Evolutionary conservation across 2,113 vertebrate genomes (phyloP).

Genomic region (Dromas ardeola): DNA sequence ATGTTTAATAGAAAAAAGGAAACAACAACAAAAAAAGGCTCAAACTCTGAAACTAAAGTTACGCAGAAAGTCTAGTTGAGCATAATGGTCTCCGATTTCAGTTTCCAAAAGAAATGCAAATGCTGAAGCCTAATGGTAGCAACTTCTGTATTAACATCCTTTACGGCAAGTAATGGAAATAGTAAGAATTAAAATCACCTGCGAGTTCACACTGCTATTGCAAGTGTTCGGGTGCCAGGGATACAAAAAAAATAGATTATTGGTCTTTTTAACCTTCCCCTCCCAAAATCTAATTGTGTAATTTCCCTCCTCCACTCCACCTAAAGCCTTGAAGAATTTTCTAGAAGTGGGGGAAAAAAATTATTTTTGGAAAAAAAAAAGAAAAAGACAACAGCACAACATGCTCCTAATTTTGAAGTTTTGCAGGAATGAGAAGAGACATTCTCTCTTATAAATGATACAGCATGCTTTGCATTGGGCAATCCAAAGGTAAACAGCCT

Average conservation of each 20-base stretch:
- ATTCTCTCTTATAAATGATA: not conserved
- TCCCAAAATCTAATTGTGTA: not conserved
- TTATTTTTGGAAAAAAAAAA: not conserved
- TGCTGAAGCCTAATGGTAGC: not conserved
- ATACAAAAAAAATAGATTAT: not conserved
- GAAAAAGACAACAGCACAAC: not conserved
- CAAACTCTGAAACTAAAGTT: not conserved
- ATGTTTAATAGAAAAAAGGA: not conserved
- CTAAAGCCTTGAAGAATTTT: not conserved
- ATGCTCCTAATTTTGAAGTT: not conserved
- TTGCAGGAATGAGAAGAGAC: not conserved
- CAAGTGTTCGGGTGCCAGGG: not conserved
- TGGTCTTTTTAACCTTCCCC: not conserved
- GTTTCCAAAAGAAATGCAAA: not conserved
- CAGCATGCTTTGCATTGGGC: not conserved
- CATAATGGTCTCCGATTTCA: not conserved
- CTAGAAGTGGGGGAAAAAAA: not conserved
- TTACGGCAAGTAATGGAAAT: not conserved
- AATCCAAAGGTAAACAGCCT: not conserved
- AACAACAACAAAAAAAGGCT: not conserved
- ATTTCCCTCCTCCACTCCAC: not conserved
- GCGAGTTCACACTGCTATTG: not conserved
- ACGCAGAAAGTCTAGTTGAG: not conserved
- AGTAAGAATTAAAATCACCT: not conserved
- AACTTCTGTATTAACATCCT: not conserved